Conservation (phyloP, 2,888 invertebrate species). For the Endotricha flammealis region DNA sequence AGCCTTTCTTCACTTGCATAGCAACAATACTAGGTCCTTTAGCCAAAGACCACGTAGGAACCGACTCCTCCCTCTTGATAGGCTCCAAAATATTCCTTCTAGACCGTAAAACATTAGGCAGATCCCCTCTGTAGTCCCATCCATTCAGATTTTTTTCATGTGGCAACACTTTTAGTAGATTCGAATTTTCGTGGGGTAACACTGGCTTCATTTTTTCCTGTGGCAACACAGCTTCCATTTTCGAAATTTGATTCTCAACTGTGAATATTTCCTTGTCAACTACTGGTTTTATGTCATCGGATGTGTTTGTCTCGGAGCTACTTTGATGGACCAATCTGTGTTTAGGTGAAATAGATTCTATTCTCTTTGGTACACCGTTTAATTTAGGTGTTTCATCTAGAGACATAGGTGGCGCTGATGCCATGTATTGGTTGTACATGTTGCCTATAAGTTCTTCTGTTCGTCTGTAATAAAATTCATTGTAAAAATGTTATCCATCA, state of each 20-base stretch:
- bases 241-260: conserved; percentile 55
- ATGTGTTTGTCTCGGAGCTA: conserved; percentile 63
- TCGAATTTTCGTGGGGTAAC: conserved; percentile 31
- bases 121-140: conserved; percentile 31
- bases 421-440: conserved; percentile 74
- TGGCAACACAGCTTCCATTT: conserved; percentile 35
- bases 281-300: conserved; percentile 60
- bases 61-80: conserved; percentile 49
- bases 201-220: conserved; percentile 22
- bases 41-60: conserved; percentile 66
- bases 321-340: conserved; percentile 47
- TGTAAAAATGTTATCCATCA: too few relatives aligned
- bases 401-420: conserved; percentile 58
- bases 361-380: conserved; percentile 42
- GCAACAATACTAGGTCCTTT: conserved; percentile 63
- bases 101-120: conserved; percentile 53
- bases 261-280: conserved; percentile 57
- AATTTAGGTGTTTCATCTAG: conserved; percentile 47
- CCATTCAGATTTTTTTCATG: conserved; percentile 13
- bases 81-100: conserved; percentile 66
- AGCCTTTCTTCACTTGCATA: conserved; percentile 47
- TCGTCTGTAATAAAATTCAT: conserved; percentile 51
- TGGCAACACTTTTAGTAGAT: conserved; percentile 19
- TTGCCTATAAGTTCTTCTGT: conserved; percentile 80
- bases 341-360: conserved; percentile 41